These are phyloP conservation scores for Ptilodon capucinus DNA, from an alignment of 2,888 invertebrate genomes.

Conservation along the genomic window DNA sequence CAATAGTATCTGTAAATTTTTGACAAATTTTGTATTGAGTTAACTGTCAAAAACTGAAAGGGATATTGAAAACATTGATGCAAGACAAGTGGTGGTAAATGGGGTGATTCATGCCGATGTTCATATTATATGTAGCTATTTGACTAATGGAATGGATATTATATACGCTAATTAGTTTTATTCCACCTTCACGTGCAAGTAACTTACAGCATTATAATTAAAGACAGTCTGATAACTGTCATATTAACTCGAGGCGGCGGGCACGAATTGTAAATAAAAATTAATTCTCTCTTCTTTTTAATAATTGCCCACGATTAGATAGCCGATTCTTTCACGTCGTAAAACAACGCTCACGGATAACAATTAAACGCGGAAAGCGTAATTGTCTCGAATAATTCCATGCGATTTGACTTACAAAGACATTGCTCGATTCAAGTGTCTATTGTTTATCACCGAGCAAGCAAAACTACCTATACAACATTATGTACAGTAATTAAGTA, in stretches of 20 bases:
- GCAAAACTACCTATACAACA: slow-evolving; percentile 7
- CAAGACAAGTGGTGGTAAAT: too few relatives aligned
- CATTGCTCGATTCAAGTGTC: slow-evolving; percentile 31
- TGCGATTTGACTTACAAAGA: slow-evolving; percentile 32
- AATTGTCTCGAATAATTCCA: slow-evolving; percentile 43
- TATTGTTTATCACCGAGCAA: slow-evolving; percentile 31
- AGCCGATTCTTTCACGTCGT: slow-evolving; percentile 23
- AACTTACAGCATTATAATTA: slow-evolving; percentile 5
- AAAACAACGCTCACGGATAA: slow-evolving; percentile 1
- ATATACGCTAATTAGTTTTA: slow-evolving; percentile 5
- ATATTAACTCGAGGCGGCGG: slow-evolving; percentile 11
- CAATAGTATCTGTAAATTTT: too few relatives aligned
- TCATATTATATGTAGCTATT: slow-evolving; percentile 3
- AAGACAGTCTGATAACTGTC: slow-evolving; percentile 20
- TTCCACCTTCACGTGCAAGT: slow-evolving; percentile 6
- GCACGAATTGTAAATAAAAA: slow-evolving; percentile 39
- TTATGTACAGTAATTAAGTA: slow-evolving; percentile 9
- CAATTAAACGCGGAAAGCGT: slow-evolving; percentile 24
- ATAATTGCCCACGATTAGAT: slow-evolving; percentile 42
- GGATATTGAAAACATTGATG: too few relatives aligned
- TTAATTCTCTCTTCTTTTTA: slow-evolving; percentile 34
- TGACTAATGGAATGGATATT: slow-evolving; percentile 14
- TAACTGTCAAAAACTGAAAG: too few relatives aligned
- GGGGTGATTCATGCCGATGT: background rate
- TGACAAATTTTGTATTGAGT: too few relatives aligned